Evolutionary conservation across 2,888 invertebrate species (phyloP), one percentile per base, ranked within the genome.

Genomic region (Drosophila anceps): DNA sequence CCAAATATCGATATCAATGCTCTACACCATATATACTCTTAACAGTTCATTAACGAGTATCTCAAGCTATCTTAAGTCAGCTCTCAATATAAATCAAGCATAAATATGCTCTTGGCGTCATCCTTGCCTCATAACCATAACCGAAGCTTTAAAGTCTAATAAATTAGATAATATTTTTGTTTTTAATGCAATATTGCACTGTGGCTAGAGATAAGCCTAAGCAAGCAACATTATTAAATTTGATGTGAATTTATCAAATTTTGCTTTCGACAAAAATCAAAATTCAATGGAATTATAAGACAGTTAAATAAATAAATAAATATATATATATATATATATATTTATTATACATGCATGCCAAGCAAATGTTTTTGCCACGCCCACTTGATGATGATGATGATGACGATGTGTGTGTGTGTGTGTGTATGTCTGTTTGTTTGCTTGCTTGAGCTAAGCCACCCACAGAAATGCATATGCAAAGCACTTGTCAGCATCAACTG

Each of bases 391-490:
- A 35, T 48, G 58, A 15, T 43, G 18, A 41, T 12, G 18, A 41
- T 10, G 41, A 3, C n/a, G n/a, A 10, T 4, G 27, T 4, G 35
- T 27, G 33, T 20, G 20, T 29, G 29, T 39, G 33, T 29, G 33
- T 64, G 31, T 66, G 37, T 41, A 13, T 41, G 35, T 37, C 37
- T 73, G 64, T 59, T 51, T 58, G 39, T 41, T 31, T 50, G 51
- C 41, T 57, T 73, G 64, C 62, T 50, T 58, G 39, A 58, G 58
- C 53, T 53, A 41, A 58, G 24, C 48, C 59, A 55, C 63, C 48
- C 73, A 63, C 51, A 67, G 63, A 58, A 77, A 76, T 78, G 64
- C 79, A 79, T 82, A 75, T 80, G 82, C 88, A 88, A 82, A 70
- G 43, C 61, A 70, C 63, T 51, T 33, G 43, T 43, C 31, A 37